These are phyloP conservation scores for Lapara coniferarum DNA, from an alignment of 2,888 invertebrate species.

Conservation along the genomic window DNA sequence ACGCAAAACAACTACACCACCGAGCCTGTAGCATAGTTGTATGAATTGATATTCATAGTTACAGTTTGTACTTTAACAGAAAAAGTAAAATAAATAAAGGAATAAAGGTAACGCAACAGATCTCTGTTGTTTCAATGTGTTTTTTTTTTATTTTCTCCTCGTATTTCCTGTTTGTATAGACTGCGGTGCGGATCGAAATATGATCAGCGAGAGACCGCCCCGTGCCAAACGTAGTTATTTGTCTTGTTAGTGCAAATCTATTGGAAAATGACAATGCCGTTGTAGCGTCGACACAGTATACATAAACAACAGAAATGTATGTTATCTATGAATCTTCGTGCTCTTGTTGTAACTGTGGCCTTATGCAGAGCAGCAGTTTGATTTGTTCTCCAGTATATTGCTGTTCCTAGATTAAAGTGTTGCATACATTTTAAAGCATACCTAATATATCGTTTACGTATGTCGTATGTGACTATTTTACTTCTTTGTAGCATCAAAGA, in stretches of 20 bases:
- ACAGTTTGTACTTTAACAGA: not conserved
- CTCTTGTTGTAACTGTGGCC: not conserved
- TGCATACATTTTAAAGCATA: no score
- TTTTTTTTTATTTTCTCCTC: constrained; percentile 38
- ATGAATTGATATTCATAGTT: no score
- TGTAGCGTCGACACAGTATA: not conserved
- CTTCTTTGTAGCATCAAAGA: no score
- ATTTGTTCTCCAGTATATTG: not conserved
- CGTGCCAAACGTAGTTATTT: constrained; percentile 61
- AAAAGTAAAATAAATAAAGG: constrained; percentile 24
- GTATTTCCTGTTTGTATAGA: constrained; percentile 59
- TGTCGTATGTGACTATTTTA: no score
- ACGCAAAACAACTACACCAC: not conserved
- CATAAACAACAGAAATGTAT: constrained; percentile 8
- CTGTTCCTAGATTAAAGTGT: no score
- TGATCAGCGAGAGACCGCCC: constrained; percentile 53
- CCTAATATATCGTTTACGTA: no score
- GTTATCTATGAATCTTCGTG: not conserved
- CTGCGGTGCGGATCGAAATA: constrained; percentile 55
- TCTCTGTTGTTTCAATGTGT: constrained; percentile 17
- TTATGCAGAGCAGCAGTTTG: not conserved
- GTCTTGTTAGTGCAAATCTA: constrained; percentile 72
- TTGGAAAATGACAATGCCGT: constrained; percentile 52
- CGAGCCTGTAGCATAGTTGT: not conserved
- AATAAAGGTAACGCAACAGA: constrained; percentile 31